These are phyloP conservation scores for Ips typographus DNA, from an alignment of 1,140 invertebrate genomes.

Conservation along the genomic window DNA sequence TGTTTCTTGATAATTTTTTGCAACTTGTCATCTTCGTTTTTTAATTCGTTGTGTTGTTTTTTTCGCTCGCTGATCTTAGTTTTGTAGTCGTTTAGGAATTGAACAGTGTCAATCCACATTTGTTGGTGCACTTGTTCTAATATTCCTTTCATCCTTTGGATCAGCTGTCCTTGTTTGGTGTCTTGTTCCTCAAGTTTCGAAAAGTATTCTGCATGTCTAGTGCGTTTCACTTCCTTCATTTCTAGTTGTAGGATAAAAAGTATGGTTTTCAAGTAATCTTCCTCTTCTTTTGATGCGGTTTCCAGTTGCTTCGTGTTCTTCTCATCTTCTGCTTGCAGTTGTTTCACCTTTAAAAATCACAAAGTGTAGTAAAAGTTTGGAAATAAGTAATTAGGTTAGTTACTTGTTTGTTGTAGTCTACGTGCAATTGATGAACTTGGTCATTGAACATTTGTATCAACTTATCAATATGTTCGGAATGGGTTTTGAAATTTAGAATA, in stretches of 20 bases:
- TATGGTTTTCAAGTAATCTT: conserved; percentile 46
- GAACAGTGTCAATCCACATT: conserved; percentile 35
- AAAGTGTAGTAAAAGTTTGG: background rate
- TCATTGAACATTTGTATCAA: too few relatives aligned
- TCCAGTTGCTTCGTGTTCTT: conserved; percentile 28
- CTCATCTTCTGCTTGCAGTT: conserved; percentile 27
- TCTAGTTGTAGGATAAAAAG: conserved; percentile 40
- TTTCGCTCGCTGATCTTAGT: conserved; percentile 35
- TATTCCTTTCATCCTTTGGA: conserved; percentile 36
- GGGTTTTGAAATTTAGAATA: too few relatives aligned
- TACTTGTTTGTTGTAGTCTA: too few relatives aligned
- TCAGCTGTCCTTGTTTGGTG: conserved; percentile 37
- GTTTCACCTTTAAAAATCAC: conserved; percentile 33
- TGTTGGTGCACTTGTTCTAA: conserved; percentile 38
- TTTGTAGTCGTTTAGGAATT: conserved; percentile 36
- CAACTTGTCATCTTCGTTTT: conserved; percentile 38
- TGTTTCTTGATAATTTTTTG: conserved; percentile 32
- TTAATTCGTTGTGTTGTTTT: conserved; percentile 37
- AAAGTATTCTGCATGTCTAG: conserved; percentile 42
- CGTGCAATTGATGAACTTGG: too few relatives aligned
- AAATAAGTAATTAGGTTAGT: background rate
- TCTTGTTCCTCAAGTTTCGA: conserved; percentile 43
- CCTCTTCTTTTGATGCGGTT: conserved; percentile 27
- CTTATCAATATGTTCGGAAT: too few relatives aligned
- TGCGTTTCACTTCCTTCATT: conserved; percentile 39